Evolutionary conservation across 2,888 invertebrate species (phyloP).

Genomic region (Tetragnatha montana): DNA sequence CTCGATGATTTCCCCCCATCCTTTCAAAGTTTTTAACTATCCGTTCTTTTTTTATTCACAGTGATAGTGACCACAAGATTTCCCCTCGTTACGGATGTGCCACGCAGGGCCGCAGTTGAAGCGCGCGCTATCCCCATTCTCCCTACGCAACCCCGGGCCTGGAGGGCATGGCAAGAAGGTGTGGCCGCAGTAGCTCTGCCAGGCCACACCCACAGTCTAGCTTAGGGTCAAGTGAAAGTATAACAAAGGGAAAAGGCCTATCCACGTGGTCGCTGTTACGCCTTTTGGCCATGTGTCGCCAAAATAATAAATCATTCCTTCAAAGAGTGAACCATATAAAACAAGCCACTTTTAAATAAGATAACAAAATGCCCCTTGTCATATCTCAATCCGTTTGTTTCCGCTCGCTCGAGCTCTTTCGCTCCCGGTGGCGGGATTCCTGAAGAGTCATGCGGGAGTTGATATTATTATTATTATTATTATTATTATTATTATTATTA

Average conservation of each 20-base stretch:
- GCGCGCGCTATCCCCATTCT: slow-evolving; percentile 33
- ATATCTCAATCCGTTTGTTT: slow-evolving; percentile 41
- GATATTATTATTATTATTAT: no score
- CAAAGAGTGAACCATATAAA: slow-evolving; percentile 53
- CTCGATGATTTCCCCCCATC: no score
- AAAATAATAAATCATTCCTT: slow-evolving; percentile 62
- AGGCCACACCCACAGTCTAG: slow-evolving; percentile 59
- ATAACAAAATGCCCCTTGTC: slow-evolving; percentile 17
- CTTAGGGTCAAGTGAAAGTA: slow-evolving; percentile 61
- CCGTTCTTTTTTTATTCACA: no score
- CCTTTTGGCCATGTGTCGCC: slow-evolving; percentile 63
- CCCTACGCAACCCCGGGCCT: slow-evolving; percentile 3
- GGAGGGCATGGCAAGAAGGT: slow-evolving; percentile 45
- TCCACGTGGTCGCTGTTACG: slow-evolving; percentile 64
- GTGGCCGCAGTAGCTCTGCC: slow-evolving; percentile 58
- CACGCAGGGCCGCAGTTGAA: slow-evolving; percentile 2
- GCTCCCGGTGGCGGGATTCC: background rate
- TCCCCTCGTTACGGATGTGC: no score
- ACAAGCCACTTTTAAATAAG: slow-evolving; percentile 35
- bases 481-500: no score
- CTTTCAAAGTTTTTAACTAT: no score
- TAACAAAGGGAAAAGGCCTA: slow-evolving; percentile 49
- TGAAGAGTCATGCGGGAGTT: no score
- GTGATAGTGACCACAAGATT: no score
- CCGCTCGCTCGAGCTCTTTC: background rate